Percentiles rank a stretch among this genome's conserved stretches.
Conservation (phyloP, 2,797 vertebrate genomes). For the Acanthopagrus latus region DNA sequence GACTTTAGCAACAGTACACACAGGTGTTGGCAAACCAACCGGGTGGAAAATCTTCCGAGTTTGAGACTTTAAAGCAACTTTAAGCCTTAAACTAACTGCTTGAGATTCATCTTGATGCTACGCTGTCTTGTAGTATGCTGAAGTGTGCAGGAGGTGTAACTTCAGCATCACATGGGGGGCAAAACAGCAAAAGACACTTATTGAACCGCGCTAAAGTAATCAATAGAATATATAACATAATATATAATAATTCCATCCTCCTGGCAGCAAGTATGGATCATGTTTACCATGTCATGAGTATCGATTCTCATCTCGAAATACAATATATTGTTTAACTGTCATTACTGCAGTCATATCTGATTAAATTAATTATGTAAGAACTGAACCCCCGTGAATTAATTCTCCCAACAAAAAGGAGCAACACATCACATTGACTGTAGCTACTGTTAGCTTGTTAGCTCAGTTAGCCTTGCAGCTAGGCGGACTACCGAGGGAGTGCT, state of each 20-base stretch:
- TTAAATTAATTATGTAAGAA: background rate
- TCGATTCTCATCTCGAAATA: background rate
- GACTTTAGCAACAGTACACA: background rate
- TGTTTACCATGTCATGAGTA: background rate
- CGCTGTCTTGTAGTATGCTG: no score
- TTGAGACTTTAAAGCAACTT: background rate
- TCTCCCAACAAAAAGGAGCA: no score
- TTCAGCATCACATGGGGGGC: no score
- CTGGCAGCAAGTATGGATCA: background rate
- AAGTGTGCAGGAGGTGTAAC: no score
- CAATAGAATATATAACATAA: background rate
- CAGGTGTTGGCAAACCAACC: background rate
- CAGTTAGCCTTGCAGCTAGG: no score
- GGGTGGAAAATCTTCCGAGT: background rate
- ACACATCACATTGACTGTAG: no score
- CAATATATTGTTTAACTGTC: background rate
- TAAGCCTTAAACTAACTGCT: no score
- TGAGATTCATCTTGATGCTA: no score
- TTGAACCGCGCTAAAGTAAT: background rate
- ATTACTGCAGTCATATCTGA: background rate
- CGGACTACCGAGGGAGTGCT: no score
- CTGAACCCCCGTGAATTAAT: no score
- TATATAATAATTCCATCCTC: background rate
- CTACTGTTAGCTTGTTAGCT: no score
- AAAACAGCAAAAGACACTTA: background rate